Evolutionary conservation across 2,113 vertebrate species (phyloP), one percentile per base, ranked within the genome.

Genomic region (Cyanoramphus novaezelandiae): DNA sequence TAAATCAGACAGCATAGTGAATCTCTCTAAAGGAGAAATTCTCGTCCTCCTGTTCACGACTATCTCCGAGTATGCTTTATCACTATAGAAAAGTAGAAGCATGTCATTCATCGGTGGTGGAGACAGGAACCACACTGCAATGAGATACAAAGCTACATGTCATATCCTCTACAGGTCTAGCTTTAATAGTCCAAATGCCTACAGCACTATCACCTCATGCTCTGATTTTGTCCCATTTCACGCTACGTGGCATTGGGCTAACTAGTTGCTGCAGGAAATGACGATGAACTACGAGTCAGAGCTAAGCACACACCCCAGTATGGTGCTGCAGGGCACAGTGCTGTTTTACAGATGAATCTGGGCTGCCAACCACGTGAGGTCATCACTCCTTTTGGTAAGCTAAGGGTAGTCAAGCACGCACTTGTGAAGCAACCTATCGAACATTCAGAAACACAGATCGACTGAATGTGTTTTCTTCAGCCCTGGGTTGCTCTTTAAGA

Each of bases 261-360:
- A 90, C 27, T 24, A 82, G 90, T n/a, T 84, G 29, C 77, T 84
- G 49, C 88, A 93, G 95, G 95, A 97, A 96, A 93, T 52, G 52
- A 93, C 86, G 47, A 94, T 37, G 65, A 86, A 50, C 86, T 78
- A 53, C 28, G n/a, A 96, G 86, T 96, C 95, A 96, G 44, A 85
- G 31, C 52, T 24, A 29, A 72, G 53, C 57, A 90, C 71, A 94
- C 86, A 92, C 77, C 90, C 83, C 74, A 64, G 71, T 74, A 94
- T 4, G 1, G 90, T 71, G 88, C 92, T 92, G 85, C 53, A 86
- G 90, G 95, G 92, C 71, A 94, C 69, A 20, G 76, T 0, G 50
- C 76, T 94, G 85, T 35, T 93, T 94, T 67, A 31, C 64, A 81
- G 76, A 86, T 88, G 82, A 93, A 80, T 88, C 33, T 31, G 27